These are phyloP conservation scores for Pao palembangensis DNA, from an alignment of 2,113 vertebrate genomes.

Conservation along the genomic window DNA sequence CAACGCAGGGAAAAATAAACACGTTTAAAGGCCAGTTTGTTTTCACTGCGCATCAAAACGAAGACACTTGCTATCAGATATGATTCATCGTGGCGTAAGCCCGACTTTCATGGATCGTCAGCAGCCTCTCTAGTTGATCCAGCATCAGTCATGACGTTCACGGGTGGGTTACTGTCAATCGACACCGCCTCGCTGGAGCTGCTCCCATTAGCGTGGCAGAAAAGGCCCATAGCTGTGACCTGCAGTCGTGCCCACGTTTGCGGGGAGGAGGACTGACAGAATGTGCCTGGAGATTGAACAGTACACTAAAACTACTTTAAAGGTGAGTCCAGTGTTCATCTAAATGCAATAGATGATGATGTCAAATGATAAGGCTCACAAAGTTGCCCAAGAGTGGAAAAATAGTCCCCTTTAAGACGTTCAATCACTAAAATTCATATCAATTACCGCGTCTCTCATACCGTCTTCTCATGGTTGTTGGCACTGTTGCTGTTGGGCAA, in stretches of 20 bases:
- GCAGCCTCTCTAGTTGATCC: constrained; percentile 62
- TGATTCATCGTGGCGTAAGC: constrained; percentile 49
- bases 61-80: constrained; percentile 11
- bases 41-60: not conserved
- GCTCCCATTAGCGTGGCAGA: constrained; percentile 26
- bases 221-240: constrained; percentile 3
- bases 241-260: not conserved
- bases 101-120: constrained; percentile 59
- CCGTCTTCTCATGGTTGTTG: constrained; percentile 21
- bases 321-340: too few relatives aligned
- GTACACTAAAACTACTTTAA: too few relatives aligned
- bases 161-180: constrained; percentile 60
- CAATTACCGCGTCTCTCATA: constrained; percentile 12
- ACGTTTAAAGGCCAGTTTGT: not conserved
- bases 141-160: constrained; percentile 59
- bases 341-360: too few relatives aligned
- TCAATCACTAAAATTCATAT: constrained; percentile 7
- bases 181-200: constrained; percentile 30
- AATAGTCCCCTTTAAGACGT: not conserved
- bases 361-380: too few relatives aligned
- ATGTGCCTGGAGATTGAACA: too few relatives aligned
- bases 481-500: constrained; percentile 22
- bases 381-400: too few relatives aligned
- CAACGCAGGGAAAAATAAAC: not conserved
- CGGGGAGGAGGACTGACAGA: not conserved